Percentiles rank a stretch among this genome's conserved stretches.
Evolutionary conservation across 1,140 invertebrate species (phyloP).

Genomic region (Stegodyphus mimosarum): DNA sequence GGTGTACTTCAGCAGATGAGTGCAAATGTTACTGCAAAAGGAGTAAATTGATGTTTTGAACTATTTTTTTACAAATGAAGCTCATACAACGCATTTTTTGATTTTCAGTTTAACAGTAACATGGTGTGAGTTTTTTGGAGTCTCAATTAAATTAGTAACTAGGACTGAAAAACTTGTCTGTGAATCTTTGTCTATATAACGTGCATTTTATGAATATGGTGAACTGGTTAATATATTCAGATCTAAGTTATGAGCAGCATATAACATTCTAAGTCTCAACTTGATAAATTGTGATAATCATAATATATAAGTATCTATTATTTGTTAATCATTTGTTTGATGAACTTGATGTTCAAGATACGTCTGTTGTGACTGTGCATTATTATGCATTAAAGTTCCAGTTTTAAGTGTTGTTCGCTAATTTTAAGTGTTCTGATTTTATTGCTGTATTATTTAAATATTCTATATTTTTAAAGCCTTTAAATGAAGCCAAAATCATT

Average conservation of each 20-base stretch:
- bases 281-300: conserved; percentile 6
- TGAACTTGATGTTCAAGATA: not conserved
- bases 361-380: not conserved
- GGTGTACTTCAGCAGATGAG: not conserved
- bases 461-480: no score
- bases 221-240: not conserved
- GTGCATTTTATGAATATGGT: not conserved
- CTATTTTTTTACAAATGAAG: conserved; percentile 6
- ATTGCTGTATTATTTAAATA: no score
- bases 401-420: not conserved
- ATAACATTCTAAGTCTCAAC: not conserved
- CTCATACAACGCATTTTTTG: not conserved
- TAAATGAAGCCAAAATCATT: no score
- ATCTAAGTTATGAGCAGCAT: not conserved
- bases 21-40: not conserved
- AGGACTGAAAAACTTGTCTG: not conserved
- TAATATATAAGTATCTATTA: not conserved
- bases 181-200: not conserved
- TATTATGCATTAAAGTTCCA: conserved; percentile 1
- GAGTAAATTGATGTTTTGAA: not conserved
- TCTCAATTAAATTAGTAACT: no score
- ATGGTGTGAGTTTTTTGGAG: not conserved
- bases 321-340: conserved; percentile 2
- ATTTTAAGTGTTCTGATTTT: conserved; percentile 6
- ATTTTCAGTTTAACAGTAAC: not conserved